A percentile compares a stretch with the other conserved stretches of the same genome.
Conservation (phyloP, 2,888 invertebrate genomes). For the Lasius fuliginosus region DNA sequence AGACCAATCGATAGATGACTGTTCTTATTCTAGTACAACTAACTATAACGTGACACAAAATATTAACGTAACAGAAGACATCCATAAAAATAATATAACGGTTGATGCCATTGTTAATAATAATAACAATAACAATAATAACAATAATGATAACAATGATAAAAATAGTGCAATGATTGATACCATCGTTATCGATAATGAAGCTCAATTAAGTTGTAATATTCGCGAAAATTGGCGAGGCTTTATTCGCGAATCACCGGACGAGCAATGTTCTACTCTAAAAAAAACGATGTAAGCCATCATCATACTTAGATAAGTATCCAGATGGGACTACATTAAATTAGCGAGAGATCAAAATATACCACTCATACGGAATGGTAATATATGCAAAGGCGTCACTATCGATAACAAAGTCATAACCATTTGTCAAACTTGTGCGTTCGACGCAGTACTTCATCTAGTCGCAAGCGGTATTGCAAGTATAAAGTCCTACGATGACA, state of each 20-base stretch:
- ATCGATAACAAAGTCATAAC: not conserved
- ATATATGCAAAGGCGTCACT: not conserved
- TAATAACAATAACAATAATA: constrained; percentile 9
- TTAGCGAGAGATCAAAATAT: not conserved
- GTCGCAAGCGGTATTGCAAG: not conserved
- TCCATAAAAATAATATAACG: not conserved
- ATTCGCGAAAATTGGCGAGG: not conserved
- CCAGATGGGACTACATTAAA: not conserved
- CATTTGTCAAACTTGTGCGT: not conserved
- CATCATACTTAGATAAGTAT: not conserved
- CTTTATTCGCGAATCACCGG: not conserved
- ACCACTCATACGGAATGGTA: not conserved
- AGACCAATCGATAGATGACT: not conserved
- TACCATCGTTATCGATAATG: constrained; percentile 22
- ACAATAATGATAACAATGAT: not conserved
- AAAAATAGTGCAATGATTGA: constrained; percentile 17
- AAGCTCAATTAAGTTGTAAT: constrained; percentile 7
- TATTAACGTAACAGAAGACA: not conserved
- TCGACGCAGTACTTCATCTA: not conserved
- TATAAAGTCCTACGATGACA: not conserved
- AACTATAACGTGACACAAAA: not conserved
- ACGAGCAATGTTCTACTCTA: not conserved
- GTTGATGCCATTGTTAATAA: not conserved
- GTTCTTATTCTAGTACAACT: not conserved
- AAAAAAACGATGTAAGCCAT: not conserved